These are phyloP conservation scores for pig (Sus scrofa) DNA, from an alignment of 2,113 vertebrate species.

Conservation along the genomic window DNA sequence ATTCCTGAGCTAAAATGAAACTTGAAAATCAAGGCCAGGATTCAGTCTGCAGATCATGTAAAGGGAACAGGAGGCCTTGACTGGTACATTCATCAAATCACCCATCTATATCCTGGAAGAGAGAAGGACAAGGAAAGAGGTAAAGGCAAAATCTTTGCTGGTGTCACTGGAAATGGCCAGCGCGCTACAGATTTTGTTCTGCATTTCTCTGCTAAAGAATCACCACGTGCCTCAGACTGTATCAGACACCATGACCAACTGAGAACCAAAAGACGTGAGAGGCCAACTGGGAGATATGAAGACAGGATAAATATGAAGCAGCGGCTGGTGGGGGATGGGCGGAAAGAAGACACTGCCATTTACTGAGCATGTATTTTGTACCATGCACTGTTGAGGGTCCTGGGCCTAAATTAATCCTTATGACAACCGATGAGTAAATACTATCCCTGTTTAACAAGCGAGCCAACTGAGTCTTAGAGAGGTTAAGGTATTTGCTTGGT, in stretches of 20 bases:
- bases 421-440: not conserved
- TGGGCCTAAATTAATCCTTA: not conserved
- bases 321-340: accelerated
- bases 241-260: accelerated
- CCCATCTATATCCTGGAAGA: not conserved
- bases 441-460: not conserved
- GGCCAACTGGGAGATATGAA: not conserved
- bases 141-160: not conserved
- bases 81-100: not conserved
- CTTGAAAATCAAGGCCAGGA: not conserved
- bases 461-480: slow-evolving; percentile 36
- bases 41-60: not conserved
- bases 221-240: not conserved
- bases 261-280: not conserved
- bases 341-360: not conserved
- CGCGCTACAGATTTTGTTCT: not conserved
- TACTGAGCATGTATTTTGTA: not conserved
- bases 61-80: not conserved
- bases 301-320: not conserved
- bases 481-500: not conserved
- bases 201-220: not conserved
- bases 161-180: not conserved
- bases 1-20: slow-evolving; percentile 1
- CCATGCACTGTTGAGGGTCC: not conserved
- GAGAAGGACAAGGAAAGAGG: not conserved